Evolutionary conservation across 2,888 invertebrate genomes (phyloP), one percentile per base, ranked within the genome.

Genomic region (Tetragnatha montana): DNA sequence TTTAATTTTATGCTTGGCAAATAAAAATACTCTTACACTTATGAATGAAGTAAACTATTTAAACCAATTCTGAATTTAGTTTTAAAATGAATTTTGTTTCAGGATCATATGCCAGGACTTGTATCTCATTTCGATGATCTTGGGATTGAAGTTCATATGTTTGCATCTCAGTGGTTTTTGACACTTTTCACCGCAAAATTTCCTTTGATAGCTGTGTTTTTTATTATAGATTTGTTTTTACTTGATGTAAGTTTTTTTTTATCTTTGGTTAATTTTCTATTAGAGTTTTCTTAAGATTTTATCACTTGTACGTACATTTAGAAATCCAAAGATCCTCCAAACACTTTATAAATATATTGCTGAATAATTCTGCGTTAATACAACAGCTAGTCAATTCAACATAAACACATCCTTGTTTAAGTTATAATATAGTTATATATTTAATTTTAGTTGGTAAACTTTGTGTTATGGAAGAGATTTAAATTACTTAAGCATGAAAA

Each of bases 161-260:
- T 98, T 93, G 99, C 99, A 35, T 98, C 98, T 6, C 99, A 99
- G 94, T 99, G 99, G 99, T 99, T 99, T 95, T 96, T 99, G 83
- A 99, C 99, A 0, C 95, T 99, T 19, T 99, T 98, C 94, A 99
- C 99, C 0, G 99, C 99, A 69, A 96, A 99, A 93, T 99, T 99
- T 94, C 99, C 99, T 0, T 95, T 99, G 71, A 89, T 91, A 79
- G 90, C 91, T 19, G 92, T 99, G 60, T 99, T 98, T 94, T 98
- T 98, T 93, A 98, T 99, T 86, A 95, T 99, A 90, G 99, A 99
- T 93, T 96, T 99, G 80, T 99, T 99, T 94, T 95, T 99, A 21
- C 93, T 94, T 91, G 94, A 95, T 93, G 94, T 94, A 88, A 87
- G 92, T 90, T 17, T 50, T 76, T n/a, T n/a, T 19, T n/a, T 17